A percentile compares a stretch with the other conserved stretches of the same genome.
Conservation (phyloP, 2,797 vertebrate species). For the Protonibea diacanthus region DNA sequence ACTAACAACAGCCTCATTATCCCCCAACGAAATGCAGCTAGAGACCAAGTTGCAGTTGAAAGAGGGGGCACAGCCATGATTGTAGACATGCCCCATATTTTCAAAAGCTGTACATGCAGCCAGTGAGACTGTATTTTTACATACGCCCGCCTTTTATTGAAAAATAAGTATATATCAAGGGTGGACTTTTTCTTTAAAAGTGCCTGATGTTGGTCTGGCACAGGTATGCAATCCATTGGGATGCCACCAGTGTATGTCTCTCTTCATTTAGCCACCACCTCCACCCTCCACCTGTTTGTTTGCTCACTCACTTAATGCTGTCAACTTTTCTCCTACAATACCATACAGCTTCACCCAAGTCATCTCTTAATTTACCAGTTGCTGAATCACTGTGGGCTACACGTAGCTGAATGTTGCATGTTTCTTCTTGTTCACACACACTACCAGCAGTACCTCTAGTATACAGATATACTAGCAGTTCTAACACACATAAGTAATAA, state of each 20-base stretch:
- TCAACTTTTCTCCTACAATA: neutral
- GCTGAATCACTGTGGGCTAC: neutral
- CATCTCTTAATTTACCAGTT: conserved; percentile 4
- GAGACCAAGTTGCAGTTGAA: conserved; percentile 9
- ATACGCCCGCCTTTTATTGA: neutral
- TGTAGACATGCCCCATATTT: conserved; percentile 21
- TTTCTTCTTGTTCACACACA: neutral
- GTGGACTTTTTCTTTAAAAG: conserved; percentile 43
- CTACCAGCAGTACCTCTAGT: neutral
- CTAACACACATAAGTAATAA: neutral
- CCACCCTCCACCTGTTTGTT: conserved; percentile 52
- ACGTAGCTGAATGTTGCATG: conserved; percentile 2
- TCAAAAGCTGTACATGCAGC: neutral
- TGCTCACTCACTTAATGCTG: conserved; percentile 16
- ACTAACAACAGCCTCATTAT: conserved; percentile 26
- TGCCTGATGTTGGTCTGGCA: neutral
- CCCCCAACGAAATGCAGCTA: conserved; percentile 29
- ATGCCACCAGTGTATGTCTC: conserved; percentile 48
- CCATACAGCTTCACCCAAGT: conserved; percentile 58
- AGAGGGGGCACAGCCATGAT: conserved; percentile 21
- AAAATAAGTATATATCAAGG: neutral
- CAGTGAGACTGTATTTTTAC: neutral
- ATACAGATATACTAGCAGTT: neutral
- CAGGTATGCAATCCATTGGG: conserved; percentile 18
- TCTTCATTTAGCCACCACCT: conserved; percentile 48